A percentile compares a stretch with the other conserved stretches of the same genome.
These are phyloP conservation scores for Neodiprion pinetum DNA, from an alignment of 1,140 invertebrate genomes.

Conservation along the genomic window DNA sequence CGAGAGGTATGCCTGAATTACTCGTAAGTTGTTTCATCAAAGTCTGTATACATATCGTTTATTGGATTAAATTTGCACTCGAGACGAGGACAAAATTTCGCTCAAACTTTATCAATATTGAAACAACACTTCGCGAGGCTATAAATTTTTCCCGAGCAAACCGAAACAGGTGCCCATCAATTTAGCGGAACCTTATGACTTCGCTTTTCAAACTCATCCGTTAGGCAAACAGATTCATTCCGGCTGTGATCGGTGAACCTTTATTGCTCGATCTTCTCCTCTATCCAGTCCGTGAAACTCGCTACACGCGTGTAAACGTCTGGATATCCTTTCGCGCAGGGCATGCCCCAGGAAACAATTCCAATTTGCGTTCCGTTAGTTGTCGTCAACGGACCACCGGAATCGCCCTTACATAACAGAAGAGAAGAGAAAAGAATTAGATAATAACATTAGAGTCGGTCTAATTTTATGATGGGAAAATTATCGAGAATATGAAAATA, in stretches of 20 bases:
- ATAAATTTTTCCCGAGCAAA: too few relatives aligned
- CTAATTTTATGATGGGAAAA: background rate
- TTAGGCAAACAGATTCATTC: too few relatives aligned
- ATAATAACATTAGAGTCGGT: background rate
- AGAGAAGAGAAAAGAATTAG: slow-evolving; percentile 12
- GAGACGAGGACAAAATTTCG: too few relatives aligned
- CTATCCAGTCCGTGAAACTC: slow-evolving; percentile 62
- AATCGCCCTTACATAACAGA: slow-evolving; percentile 63
- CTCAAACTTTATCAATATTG: too few relatives aligned
- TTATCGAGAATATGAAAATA: background rate
- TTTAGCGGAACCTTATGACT: too few relatives aligned
- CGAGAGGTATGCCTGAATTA: too few relatives aligned
- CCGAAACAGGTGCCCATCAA: too few relatives aligned
- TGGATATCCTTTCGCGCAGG: slow-evolving; percentile 68
- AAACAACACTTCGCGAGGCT: too few relatives aligned
- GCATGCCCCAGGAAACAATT: slow-evolving; percentile 70
- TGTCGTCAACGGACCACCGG: slow-evolving; percentile 65
- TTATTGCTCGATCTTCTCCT: slow-evolving; percentile 28
- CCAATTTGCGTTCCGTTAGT: slow-evolving; percentile 63
- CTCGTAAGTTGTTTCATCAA: too few relatives aligned
- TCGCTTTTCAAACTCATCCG: too few relatives aligned
- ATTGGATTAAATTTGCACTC: too few relatives aligned
- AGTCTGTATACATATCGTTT: too few relatives aligned
- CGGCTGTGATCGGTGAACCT: background rate
- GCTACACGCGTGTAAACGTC: slow-evolving; percentile 69